Conservation (phyloP, 64 coral and sea anemone genomes). For the Montipora capricornis region DNA sequence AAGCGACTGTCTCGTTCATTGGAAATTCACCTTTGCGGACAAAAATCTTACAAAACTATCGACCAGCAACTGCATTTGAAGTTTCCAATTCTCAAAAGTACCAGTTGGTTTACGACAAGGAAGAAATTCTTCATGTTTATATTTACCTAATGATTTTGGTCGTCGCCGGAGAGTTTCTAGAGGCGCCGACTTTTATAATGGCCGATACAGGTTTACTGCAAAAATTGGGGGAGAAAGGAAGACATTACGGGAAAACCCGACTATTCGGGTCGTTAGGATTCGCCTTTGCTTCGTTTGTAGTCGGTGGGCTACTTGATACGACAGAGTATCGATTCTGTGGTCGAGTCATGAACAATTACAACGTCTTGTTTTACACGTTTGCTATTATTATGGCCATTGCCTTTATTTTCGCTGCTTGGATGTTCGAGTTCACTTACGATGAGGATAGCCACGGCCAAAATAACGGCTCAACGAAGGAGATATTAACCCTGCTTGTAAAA, state of each 20-base stretch:
- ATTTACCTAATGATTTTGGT: conserved; percentile 78
- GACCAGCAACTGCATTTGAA: neutral
- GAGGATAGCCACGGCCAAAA: conserved; percentile 14
- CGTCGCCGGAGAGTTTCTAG: conserved; percentile 90
- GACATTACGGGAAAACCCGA: conserved; percentile 94
- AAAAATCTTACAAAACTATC: neutral
- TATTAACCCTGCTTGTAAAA: conserved; percentile 78
- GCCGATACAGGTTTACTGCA: conserved; percentile 89
- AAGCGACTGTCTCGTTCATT: neutral
- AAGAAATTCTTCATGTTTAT: conserved; percentile 69
- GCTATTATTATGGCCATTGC: conserved; percentile 74
- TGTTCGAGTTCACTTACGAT: conserved; percentile 88
- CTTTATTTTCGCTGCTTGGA: conserved; percentile 73
- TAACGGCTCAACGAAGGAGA: conserved; percentile 41
- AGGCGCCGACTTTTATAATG: conserved; percentile 95
- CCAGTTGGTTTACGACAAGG: conserved; percentile 58
- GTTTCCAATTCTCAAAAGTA: neutral
- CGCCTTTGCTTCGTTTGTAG: conserved; percentile 85
- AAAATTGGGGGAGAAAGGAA: conserved; percentile 83
- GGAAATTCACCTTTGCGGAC: conserved; percentile 14
- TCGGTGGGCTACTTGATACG: conserved; percentile 86
- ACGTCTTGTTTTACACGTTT: conserved; percentile 92
- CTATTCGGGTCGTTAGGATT: conserved; percentile 90
- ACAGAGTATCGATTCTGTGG: conserved; percentile 86
- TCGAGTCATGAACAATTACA: conserved; percentile 85